phyloP scores from a whole-genome alignment of 2,797 vertebrate genomes.

The Squalus acanthias region DNA sequence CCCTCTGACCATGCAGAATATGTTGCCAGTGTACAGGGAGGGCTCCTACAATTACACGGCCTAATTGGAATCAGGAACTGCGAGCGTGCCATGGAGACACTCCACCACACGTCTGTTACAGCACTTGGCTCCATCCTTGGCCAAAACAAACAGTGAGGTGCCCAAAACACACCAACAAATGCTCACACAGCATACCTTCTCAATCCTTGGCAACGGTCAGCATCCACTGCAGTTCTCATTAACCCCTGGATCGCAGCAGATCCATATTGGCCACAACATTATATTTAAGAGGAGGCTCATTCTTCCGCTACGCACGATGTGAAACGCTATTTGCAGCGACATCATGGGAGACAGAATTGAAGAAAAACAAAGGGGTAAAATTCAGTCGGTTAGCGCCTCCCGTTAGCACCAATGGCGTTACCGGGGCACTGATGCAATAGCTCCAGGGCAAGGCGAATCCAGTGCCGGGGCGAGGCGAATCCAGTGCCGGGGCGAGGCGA shows the following conservation, averaged over 20 bases:
- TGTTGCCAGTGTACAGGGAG: neutral
- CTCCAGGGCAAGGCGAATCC: no score
- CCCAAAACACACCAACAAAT: conserved; percentile 7
- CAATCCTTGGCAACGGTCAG: neutral
- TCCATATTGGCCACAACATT: neutral
- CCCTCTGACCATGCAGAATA: neutral
- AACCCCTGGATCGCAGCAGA: neutral
- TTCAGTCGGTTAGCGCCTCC: no score
- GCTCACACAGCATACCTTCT: conserved; percentile 7
- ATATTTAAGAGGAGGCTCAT: neutral
- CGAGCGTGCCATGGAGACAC: neutral
- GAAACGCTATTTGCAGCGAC: neutral
- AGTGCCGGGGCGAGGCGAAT: no score
- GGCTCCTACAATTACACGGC: neutral
- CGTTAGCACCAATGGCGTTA: no score
- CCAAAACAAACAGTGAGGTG: neutral
- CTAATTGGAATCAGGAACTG: neutral
- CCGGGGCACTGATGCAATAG: no score
- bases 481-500: no score
- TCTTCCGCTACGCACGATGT: neutral
- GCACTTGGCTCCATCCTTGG: neutral
- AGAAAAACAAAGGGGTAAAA: neutral
- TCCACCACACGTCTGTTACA: neutral
- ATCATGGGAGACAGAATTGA: neutral
- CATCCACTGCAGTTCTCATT: neutral